Evolutionary conservation across 2,113 vertebrate species (phyloP), one percentile per base, ranked within the genome.

Genomic region (Menidia beryllina): DNA sequence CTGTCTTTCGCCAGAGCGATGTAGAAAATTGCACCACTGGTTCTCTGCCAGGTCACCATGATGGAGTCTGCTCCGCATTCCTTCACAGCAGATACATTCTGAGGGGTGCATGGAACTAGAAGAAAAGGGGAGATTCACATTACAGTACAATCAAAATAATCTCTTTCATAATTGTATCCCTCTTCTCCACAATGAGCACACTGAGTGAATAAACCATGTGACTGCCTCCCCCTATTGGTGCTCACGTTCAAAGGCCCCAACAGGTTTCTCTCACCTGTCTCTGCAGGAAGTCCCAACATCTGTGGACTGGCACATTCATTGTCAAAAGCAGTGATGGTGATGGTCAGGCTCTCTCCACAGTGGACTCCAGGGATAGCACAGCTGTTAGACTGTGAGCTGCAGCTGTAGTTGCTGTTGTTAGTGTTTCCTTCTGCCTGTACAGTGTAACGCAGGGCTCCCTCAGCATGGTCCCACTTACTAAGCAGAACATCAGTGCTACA

Each of bases 321-420:
- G 3, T 94, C 90, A 14, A 58, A 87, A 8, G 94, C 86, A 1
- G 83, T 93, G 73, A 94, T 89, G 66, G 60, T 81, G n/a, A 92
- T 30, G 0, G 79, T 91, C 53, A 95, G 56, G 38, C 85, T 82
- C 24, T 94, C 89, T 45, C 94, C 94, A 27, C 94, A 95, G 0
- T 39, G 21, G n/a, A 94, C 5, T 1, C 72, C 81, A 0, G 69
- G 1, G 5, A 95, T 92, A 21, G 66, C 71, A 26, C 94, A 95
- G 86, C 88, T 94, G 88, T 84, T 92, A 15, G 81, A 87, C 7
- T 24, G 14, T 2, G 94, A 87, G 72, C 11, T 93, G 85, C 94
- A 95, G 80, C 51, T 93, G 87, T 93, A 94, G 38, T 26, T 77
- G 10, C 27, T 55, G 13, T 61, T 19, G n/a, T 39, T 80, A 3